These are phyloP conservation scores for Boloria selene DNA, from an alignment of 2,888 invertebrate genomes.

Conservation along the genomic window DNA sequence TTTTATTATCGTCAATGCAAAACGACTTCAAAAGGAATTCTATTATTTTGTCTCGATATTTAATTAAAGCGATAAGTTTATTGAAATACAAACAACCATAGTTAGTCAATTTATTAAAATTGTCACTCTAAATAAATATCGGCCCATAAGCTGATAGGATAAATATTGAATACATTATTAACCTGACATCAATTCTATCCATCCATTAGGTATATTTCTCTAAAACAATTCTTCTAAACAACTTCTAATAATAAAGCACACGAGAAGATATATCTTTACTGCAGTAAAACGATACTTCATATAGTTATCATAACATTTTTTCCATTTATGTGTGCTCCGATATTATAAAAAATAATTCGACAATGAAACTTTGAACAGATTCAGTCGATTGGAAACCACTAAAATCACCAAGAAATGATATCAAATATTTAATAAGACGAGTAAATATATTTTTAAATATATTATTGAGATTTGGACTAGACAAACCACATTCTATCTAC, in stretches of 20 bases:
- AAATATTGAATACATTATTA: slow-evolving; percentile 44
- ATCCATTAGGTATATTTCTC: slow-evolving; percentile 44
- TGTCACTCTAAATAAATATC: slow-evolving; percentile 34
- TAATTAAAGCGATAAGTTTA: slow-evolving; percentile 26
- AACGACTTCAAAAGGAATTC: slow-evolving; percentile 34
- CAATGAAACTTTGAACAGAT: slow-evolving; percentile 28
- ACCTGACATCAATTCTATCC: slow-evolving; percentile 49
- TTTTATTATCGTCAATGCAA: slow-evolving; percentile 52
- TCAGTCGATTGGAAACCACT: slow-evolving; percentile 45
- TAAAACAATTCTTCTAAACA: slow-evolving; percentile 44
- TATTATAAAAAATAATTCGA: slow-evolving; percentile 24
- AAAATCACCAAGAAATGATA: slow-evolving; percentile 54
- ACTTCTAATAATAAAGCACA: slow-evolving; percentile 55
- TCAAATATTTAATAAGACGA: slow-evolving; percentile 57
- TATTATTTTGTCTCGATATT: slow-evolving; percentile 27
- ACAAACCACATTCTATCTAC: slow-evolving; percentile 82
- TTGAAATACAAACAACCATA: slow-evolving; percentile 30
- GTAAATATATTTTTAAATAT: slow-evolving; percentile 73
- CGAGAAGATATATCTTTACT: slow-evolving; percentile 47
- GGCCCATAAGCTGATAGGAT: slow-evolving; percentile 31
- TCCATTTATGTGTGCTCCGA: slow-evolving; percentile 39
- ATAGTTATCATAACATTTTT: slow-evolving; percentile 36
- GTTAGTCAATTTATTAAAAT: slow-evolving; percentile 11
- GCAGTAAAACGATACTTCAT: slow-evolving; percentile 58
- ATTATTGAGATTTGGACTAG: slow-evolving; percentile 81